These are phyloP conservation scores for Drosophila prostipennis DNA, from an alignment of 2,888 invertebrate species.

Conservation along the genomic window DNA sequence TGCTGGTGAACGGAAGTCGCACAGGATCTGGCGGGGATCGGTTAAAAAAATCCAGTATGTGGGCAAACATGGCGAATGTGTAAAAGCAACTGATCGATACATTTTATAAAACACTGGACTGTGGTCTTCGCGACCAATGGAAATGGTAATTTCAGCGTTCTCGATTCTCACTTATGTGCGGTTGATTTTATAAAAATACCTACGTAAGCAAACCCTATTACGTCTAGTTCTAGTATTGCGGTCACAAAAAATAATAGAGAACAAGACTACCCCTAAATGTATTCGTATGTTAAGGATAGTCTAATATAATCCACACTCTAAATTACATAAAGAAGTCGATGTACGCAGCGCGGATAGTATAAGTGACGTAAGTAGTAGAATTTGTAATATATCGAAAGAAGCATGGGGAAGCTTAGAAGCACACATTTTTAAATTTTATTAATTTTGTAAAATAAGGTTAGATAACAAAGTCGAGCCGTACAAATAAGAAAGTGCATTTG, in stretches of 20 bases:
- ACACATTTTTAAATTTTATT: too few species aligned
- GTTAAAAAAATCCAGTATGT: conserved; percentile 34
- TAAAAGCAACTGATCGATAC: background rate
- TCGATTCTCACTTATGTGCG: background rate
- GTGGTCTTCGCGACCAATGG: background rate
- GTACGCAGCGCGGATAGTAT: too few species aligned
- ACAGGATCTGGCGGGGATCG: conserved; percentile 43
- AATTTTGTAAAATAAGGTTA: too few species aligned
- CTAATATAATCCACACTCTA: too few species aligned
- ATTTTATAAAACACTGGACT: background rate
- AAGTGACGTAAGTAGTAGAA: too few species aligned
- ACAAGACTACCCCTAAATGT: too few species aligned
- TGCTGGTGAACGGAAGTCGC: conserved; percentile 33
- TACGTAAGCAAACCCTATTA: background rate
- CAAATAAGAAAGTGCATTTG: too few species aligned
- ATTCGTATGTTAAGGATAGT: too few species aligned
- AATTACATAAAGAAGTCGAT: too few species aligned
- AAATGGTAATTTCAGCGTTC: conserved; percentile 11
- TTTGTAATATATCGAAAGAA: too few species aligned
- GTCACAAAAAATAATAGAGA: background rate
- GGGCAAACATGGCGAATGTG: conserved; percentile 24
- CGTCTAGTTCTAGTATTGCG: background rate
- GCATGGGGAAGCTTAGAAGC: too few species aligned
- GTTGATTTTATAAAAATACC: background rate
- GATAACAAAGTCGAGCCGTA: too few species aligned